These are phyloP conservation scores for Drosophila pachea DNA, from an alignment of 1,140 invertebrate genomes.

Conservation along the genomic window DNA sequence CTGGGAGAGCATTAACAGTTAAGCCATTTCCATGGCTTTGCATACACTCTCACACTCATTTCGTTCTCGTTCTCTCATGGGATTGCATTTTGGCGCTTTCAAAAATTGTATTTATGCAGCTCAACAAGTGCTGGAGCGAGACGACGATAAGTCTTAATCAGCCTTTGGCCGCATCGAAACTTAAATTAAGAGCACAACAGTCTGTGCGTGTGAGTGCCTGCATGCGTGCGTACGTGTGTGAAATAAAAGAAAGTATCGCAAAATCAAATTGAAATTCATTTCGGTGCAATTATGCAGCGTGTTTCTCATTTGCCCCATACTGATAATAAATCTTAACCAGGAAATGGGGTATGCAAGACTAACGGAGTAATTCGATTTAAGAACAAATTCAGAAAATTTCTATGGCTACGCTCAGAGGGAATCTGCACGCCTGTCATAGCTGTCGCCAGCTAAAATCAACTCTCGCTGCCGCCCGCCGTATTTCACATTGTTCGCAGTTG, in stretches of 20 bases:
- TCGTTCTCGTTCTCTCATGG: not conserved
- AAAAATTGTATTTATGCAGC: conserved; percentile 1
- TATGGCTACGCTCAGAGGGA: not conserved
- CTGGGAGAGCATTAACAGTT: conserved; percentile 1
- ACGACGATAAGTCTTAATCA: not conserved
- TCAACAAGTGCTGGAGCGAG: not conserved
- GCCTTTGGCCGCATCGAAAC: not conserved
- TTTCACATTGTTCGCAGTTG: conserved; percentile 4
- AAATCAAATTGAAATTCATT: conserved; percentile 30
- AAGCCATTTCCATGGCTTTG: not conserved
- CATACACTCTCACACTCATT: not conserved
- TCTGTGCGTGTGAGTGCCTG: not conserved
- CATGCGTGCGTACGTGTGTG: not conserved
- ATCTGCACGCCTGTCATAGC: not conserved
- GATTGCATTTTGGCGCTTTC: not conserved
- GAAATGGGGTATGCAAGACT: not conserved
- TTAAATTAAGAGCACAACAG: conserved; percentile 5
- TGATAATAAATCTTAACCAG: not conserved
- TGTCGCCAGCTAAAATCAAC: not conserved
- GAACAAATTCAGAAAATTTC: too few relatives aligned
- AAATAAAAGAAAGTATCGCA: not conserved
- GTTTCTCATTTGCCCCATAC: conserved; percentile 21
- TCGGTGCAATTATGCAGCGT: conserved; percentile 14
- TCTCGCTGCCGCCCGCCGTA: conserved; percentile 3
- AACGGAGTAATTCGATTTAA: too few relatives aligned